These are phyloP conservation scores for Galerucella pusilla DNA, from an alignment of 2,888 invertebrate genomes.

Conservation along the genomic window DNA sequence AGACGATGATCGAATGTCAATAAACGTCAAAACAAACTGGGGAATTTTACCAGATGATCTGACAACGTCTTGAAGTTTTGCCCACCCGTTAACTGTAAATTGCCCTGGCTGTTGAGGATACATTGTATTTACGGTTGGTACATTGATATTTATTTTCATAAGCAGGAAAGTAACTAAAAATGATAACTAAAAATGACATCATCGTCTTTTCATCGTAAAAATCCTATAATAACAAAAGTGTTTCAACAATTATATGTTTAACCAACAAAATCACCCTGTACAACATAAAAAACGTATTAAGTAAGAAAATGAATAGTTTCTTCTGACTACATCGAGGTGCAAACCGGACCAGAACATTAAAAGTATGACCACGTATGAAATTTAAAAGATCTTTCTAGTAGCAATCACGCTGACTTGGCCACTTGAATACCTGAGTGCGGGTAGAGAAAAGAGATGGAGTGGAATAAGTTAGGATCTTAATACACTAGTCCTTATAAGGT, in stretches of 20 bases:
- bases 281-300: background rate
- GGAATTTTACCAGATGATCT: too few species aligned
- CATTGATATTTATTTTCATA: too few species aligned
- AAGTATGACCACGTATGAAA: slow-evolving; percentile 54
- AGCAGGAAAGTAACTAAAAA: too few species aligned
- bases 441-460: slow-evolving; percentile 1
- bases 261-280: background rate
- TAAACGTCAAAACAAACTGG: too few species aligned
- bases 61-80: too few species aligned
- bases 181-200: too few species aligned
- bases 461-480: background rate
- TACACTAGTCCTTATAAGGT: background rate
- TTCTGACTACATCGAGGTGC: slow-evolving; percentile 35
- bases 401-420: slow-evolving; percentile 56
- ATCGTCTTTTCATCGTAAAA: too few species aligned
- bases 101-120: too few species aligned
- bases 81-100: too few species aligned
- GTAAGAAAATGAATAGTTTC: background rate
- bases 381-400: slow-evolving; percentile 57
- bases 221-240: too few species aligned
- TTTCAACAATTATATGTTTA: background rate
- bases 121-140: too few species aligned
- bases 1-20: too few species aligned
- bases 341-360: slow-evolving; percentile 43
- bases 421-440: slow-evolving; percentile 57